These are phyloP conservation scores for Neocrepidodera transversa DNA, from an alignment of 2,888 invertebrate genomes.

Conservation along the genomic window DNA sequence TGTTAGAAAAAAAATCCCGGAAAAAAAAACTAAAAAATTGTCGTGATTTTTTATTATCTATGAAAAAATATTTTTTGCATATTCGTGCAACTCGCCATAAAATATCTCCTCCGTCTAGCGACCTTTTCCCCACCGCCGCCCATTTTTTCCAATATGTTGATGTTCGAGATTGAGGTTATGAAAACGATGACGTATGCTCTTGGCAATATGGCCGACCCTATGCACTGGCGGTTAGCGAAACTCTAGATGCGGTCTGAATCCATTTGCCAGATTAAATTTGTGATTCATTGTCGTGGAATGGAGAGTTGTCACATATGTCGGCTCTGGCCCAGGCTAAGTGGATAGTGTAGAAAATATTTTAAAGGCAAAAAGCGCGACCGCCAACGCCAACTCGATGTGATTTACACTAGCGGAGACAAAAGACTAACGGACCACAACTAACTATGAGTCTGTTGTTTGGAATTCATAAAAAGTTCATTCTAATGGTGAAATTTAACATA, in stretches of 20 bases:
- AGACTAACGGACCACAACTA: constrained; percentile 28
- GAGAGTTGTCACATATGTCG: constrained; percentile 72
- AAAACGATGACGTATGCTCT: constrained; percentile 51
- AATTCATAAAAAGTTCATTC: too few relatives aligned
- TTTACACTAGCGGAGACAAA: constrained; percentile 46
- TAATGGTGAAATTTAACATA: too few relatives aligned
- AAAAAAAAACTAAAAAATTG: too few relatives aligned
- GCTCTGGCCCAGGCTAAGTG: constrained; percentile 60
- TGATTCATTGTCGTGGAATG: constrained; percentile 67
- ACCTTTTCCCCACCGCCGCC: background rate
- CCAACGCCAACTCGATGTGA: constrained; percentile 44
- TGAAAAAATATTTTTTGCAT: too few relatives aligned
- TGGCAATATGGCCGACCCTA: constrained; percentile 58
- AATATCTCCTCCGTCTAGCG: background rate
- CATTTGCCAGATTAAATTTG: constrained; percentile 79
- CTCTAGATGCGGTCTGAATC: constrained; percentile 60
- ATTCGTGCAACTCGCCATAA: too few relatives aligned
- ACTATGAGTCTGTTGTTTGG: too few relatives aligned
- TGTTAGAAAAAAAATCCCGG: too few relatives aligned
- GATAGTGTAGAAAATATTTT: constrained; percentile 60
- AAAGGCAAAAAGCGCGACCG: constrained; percentile 53
- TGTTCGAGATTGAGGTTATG: constrained; percentile 45
- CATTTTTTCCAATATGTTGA: constrained; percentile 32
- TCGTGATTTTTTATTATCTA: too few relatives aligned
- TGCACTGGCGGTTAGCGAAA: constrained; percentile 34